Evolutionary conservation across 2,888 invertebrate genomes (phyloP), one percentile per base, ranked within the genome.

Genomic region (Yponomeuta malinellus): DNA sequence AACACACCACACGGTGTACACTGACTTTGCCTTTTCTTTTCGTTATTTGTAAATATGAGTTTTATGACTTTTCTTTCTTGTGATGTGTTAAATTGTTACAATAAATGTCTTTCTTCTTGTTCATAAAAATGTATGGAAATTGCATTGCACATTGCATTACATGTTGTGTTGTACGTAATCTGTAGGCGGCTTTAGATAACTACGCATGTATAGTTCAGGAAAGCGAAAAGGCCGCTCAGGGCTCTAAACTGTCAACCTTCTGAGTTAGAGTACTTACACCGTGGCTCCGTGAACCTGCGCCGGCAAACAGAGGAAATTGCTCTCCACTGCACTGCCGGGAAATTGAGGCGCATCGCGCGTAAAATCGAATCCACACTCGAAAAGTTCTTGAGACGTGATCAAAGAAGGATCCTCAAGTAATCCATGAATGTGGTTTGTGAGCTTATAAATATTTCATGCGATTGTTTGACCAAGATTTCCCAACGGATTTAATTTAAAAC

Each of bases 281-380:
- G 29, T 12, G 65, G 10, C 29, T 65, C 31, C 10, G 31, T 65
- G 65, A 31, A n/a, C 15, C 31, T 31, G 23, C 31, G 74, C 74
- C 79, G 84, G 82, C 87, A 87, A 87, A 86, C 86, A 81, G 77
- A 87, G 88, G 89, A 90, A 89, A 90, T 90, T 87, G 87, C 84
- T 79, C 78, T 77, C 81, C 79, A 68, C 68, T 68, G 68, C 68
- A 68, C 79, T 80, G 77, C 74, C 79, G 83, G 89, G 87, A 89
- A 89, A 89, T 88, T 85, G 87, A 88, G 86, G 83, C 77, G 83
- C 80, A 83, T 75, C 52, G 43, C 79, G 85, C 79, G 78, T 82
- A 83, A 84, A 86, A 83, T 82, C 80, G 80, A 84, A 81, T 81
- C 77, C 74, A 76, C 74, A 75, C 74, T 76, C 75, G 76, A 75